A percentile compares a stretch with the other conserved stretches of the same genome.
These are phyloP conservation scores for Rhadina sibilatrix DNA, from an alignment of 2,113 vertebrate genomes.

Conservation along the genomic window DNA sequence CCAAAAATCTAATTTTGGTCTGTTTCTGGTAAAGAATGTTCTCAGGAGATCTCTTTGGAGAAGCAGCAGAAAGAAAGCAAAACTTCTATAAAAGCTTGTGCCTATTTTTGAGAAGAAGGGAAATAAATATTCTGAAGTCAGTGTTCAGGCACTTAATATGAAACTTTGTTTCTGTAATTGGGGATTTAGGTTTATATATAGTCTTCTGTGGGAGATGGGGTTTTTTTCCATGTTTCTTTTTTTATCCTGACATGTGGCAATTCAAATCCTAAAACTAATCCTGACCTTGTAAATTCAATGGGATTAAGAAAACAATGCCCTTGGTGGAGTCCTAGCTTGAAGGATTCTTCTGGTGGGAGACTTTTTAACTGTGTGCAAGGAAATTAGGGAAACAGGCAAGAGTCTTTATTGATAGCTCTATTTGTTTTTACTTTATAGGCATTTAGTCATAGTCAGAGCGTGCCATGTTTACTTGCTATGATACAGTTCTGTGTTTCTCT, in stretches of 20 bases:
- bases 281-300: neutral
- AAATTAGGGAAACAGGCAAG: neutral
- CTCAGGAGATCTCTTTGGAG: neutral
- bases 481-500: constrained; percentile 55
- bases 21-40: neutral
- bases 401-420: constrained; percentile 2
- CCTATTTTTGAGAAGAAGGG: neutral
- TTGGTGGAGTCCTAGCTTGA: neutral
- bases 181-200: neutral
- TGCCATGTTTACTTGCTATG: constrained; percentile 53
- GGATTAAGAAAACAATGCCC: constrained; percentile 10
- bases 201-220: neutral
- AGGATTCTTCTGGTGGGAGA: neutral
- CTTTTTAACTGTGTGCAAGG: neutral
- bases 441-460: constrained; percentile 39
- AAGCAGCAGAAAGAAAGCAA: neutral
- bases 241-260: neutral
- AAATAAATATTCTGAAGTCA: neutral
- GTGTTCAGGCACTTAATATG: neutral
- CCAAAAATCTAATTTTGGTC: neutral
- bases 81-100: neutral
- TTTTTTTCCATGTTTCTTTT: neutral
- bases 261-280: constrained; percentile 5
- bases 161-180: neutral
- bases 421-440: constrained; percentile 60